These are phyloP conservation scores for Engystomops pustulosus DNA, from an alignment of 2,113 vertebrate species.

Conservation along the genomic window DNA sequence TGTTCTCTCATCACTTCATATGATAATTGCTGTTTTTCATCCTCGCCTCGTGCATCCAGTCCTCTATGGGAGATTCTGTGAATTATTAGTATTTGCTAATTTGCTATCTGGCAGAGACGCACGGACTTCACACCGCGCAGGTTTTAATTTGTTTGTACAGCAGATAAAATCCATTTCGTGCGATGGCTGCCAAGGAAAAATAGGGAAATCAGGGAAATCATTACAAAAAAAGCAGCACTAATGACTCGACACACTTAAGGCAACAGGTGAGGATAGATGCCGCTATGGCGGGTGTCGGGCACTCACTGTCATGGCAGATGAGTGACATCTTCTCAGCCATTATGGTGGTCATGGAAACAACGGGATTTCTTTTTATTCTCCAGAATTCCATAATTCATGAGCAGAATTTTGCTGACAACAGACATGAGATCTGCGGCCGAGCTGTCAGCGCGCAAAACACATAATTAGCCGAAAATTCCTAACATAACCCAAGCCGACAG, in stretches of 20 bases:
- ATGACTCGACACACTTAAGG: background rate
- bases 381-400: slow-evolving; percentile 31
- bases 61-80: background rate
- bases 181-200: background rate
- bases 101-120: background rate
- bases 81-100: background rate
- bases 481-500: background rate
- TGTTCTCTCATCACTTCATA: too few relatives aligned
- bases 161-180: background rate
- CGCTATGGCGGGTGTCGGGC: background rate
- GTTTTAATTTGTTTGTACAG: slow-evolving; percentile 11
- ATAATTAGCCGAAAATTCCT: background rate
- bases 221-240: background rate
- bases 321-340: background rate
- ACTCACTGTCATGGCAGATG: background rate
- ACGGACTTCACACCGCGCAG: background rate
- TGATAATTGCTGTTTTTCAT: too few relatives aligned
- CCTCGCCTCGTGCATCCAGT: background rate
- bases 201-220: rapidly evolving
- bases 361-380: background rate
- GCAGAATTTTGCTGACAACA: slow-evolving; percentile 29
- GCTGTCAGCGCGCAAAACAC: background rate
- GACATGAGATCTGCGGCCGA: background rate
- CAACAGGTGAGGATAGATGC: background rate
- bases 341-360: slow-evolving; percentile 27